phyloP scores from a whole-genome alignment of 2,113 vertebrate species.

The Piprites chloris region DNA sequence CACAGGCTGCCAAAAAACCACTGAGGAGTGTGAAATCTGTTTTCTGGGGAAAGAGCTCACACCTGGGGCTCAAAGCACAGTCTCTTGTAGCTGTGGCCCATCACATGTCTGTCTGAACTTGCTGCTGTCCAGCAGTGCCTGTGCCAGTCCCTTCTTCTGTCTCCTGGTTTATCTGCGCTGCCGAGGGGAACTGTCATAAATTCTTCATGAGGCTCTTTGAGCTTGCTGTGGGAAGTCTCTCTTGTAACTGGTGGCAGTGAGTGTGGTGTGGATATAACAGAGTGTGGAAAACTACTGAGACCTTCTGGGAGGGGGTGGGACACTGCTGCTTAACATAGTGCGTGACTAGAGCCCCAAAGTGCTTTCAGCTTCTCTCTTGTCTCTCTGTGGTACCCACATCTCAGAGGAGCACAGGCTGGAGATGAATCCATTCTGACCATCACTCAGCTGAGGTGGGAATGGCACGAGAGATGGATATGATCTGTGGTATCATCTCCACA shows the following conservation, averaged over 20 bases:
- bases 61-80: not conserved
- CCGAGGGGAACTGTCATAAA: not conserved
- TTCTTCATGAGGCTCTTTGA: not conserved
- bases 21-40: not conserved
- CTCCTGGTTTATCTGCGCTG: not conserved
- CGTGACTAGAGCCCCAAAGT: not conserved
- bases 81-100: not conserved
- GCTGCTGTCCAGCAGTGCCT: not conserved
- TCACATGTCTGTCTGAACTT: not conserved
- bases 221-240: not conserved
- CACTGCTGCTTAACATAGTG: not conserved
- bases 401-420: not conserved
- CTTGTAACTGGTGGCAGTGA: not conserved
- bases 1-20: not conserved
- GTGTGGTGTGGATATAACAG: not conserved
- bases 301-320: not conserved
- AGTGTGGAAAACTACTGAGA: not conserved
- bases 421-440: not conserved
- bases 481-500: not conserved
- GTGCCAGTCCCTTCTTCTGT: not conserved
- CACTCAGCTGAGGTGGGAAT: rapidly evolving
- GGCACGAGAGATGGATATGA: not conserved
- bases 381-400: not conserved
- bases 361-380: not conserved
- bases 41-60: conserved; percentile 13